These are phyloP conservation scores for Akabosia matsudoensis DNA, from an alignment of 1,140 invertebrate species.

Conservation along the genomic window DNA sequence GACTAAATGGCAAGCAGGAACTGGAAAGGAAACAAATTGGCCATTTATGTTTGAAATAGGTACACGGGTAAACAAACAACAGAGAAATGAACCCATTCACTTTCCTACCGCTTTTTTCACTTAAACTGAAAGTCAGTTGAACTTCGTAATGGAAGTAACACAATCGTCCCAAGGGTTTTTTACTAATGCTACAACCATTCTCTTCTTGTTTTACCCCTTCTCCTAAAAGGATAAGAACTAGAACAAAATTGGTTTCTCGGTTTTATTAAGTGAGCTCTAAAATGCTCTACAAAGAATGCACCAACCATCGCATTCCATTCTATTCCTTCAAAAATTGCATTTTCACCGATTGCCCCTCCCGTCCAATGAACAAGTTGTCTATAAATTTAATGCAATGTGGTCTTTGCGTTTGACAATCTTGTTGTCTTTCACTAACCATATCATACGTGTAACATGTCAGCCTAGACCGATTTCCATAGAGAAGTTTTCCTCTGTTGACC, in stretches of 20 bases:
- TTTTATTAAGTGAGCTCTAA: neutral
- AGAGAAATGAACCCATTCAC: slow-evolving; percentile 12
- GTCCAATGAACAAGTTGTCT: too few species aligned
- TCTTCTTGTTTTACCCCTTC: neutral
- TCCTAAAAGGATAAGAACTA: neutral
- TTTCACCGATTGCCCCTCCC: slow-evolving; percentile 3
- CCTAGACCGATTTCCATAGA: too few species aligned
- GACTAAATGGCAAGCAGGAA: neutral
- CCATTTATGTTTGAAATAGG: neutral
- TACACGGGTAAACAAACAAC: slow-evolving; percentile 2
- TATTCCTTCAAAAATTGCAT: neutral
- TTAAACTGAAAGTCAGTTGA: neutral
- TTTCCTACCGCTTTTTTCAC: slow-evolving; percentile 15
- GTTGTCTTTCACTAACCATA: slow-evolving; percentile 14
- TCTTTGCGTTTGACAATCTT: too few species aligned
- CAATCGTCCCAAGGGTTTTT: slow-evolving; percentile 4
- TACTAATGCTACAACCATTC: slow-evolving; percentile 1
- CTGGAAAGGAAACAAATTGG: slow-evolving; percentile 5
- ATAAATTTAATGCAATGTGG: neutral
- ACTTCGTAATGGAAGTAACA: slow-evolving; percentile 17
- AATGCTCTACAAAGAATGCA: neutral
- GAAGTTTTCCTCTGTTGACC: too few species aligned
- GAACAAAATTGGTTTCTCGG: neutral
- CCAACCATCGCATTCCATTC: neutral
- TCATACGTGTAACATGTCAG: too few species aligned